A percentile compares a stretch with the other conserved stretches of the same genome.
phyloP scores from a whole-genome alignment of 1,140 invertebrate genomes.

The Macrobrachium nipponense region DNA sequence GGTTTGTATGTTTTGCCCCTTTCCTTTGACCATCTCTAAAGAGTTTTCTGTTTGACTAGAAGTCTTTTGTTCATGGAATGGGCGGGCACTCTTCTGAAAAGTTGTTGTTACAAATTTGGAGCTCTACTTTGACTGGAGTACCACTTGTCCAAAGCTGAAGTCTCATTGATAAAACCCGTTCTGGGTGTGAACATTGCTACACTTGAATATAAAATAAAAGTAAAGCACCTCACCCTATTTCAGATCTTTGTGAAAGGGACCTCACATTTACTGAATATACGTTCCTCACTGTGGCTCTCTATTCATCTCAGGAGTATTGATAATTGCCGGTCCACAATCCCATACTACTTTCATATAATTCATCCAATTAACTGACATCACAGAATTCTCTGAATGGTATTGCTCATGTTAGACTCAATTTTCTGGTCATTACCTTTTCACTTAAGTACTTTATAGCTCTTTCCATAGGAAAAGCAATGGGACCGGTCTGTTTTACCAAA shows the following conservation, averaged over 20 bases:
- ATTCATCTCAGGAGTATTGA: background rate
- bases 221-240: background rate
- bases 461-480: background rate
- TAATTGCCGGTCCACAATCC: background rate
- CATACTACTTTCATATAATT: background rate
- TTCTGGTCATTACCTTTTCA: background rate
- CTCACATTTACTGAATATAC: background rate
- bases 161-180: background rate
- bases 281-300: background rate
- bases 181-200: background rate
- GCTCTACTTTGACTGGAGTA: background rate
- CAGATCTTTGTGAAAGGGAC: background rate
- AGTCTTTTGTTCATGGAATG: constrained; percentile 4
- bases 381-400: background rate
- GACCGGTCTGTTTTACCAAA: background rate
- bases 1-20: no score
- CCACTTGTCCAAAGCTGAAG: background rate
- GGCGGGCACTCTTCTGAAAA: background rate
- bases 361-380: background rate
- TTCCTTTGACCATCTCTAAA: no score
- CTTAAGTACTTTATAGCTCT: background rate
- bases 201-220: background rate
- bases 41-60: no score
- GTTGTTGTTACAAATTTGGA: background rate
- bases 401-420: background rate